A percentile compares a stretch with the other conserved stretches of the same genome.
Conservation (phyloP, 2,888 invertebrate species). For the Mellilla xanthometata region DNA sequence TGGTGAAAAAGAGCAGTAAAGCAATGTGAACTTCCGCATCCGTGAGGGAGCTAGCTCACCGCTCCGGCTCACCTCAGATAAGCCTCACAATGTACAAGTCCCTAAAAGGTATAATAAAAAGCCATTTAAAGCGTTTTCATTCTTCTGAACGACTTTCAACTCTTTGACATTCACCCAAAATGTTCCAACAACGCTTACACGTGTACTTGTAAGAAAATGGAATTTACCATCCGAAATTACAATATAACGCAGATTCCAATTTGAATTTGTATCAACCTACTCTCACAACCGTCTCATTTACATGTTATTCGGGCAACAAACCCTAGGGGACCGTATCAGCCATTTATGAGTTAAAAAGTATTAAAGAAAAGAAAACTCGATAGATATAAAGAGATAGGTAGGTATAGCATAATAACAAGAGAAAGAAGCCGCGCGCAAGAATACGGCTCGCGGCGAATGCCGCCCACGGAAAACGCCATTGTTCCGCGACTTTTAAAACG, state of each 20-base stretch:
- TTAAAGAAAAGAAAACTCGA: constrained; percentile 79
- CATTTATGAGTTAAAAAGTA: constrained; percentile 81
- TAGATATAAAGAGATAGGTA: constrained; percentile 72
- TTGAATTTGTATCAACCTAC: constrained; percentile 59
- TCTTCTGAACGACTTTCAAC: constrained; percentile 4
- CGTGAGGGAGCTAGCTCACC: constrained; percentile 8
- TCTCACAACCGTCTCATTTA: constrained; percentile 70
- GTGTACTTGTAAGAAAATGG: constrained; percentile 29
- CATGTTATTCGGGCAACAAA: constrained; percentile 79
- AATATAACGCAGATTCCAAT: constrained; percentile 57
- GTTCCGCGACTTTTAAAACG: constrained; percentile 79
- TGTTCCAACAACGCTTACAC: constrained; percentile 33
- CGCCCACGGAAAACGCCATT: constrained; percentile 76
- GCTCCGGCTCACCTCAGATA: constrained; percentile 4
- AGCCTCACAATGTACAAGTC: not conserved
- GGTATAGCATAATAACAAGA: constrained; percentile 65
- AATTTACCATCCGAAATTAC: constrained; percentile 45
- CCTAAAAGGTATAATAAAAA: not conserved
- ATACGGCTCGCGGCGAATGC: constrained; percentile 78
- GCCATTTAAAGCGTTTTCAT: not conserved
- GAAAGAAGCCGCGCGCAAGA: constrained; percentile 73
- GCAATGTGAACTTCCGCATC: constrained; percentile 17
- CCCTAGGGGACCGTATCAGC: constrained; percentile 79
- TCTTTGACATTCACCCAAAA: constrained; percentile 26
- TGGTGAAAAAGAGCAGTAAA: constrained; percentile 11